Base-by-base conservation (phyloP, 2,113 vertebrate genomes). In the Passer domesticus region DNA sequence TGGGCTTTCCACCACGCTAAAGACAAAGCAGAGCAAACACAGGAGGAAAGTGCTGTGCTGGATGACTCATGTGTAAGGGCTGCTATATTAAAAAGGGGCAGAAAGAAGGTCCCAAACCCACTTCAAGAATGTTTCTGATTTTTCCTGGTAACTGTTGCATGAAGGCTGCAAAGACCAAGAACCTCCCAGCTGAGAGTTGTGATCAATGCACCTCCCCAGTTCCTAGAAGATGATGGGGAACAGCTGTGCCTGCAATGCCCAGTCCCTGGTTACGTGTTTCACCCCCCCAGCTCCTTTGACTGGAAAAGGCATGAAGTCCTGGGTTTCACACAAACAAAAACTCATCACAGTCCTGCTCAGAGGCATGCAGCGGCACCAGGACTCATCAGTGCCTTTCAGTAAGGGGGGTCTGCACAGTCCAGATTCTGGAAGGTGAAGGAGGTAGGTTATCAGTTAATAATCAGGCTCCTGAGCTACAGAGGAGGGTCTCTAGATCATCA, bases 361-460 rank as follows among this genome's bases (percentile, higher is more conserved):
- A 44, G 37, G 30, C 10, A 21, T 3, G 0, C 6, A 30, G 46
- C 12, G 25, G 14, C 52, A 28, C 5, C 59, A 52, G 6, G 9
- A 13, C 25, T n/a, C 12, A 1, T 27, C 21, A 35, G 6, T 18
- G 31, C 59, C 28, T 87, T n/a, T 66, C 24, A 20, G 24, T 47
- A 58, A 47, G 22, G 50, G 9, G 7, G 13, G 13, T 27, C 47
- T 50, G 31, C 3, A 0, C 24, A 28, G 12, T 44, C 4, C 3
- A 2, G 31, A 24, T 59, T 39, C 43, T 67, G n/a, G 31, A 79
- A 66, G 21, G 35, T 9, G 25, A 82, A 68, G 11, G 10, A 3
- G 0, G 6, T 5, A 17, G 13, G 14, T 67, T 62, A 25, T 28
- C 0, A 0, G 19, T 52, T 33, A 44, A 69, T 31, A 62, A 52